Conservation (phyloP, 2,797 vertebrate species). For the Neosilurus hyrtlii region DNA sequence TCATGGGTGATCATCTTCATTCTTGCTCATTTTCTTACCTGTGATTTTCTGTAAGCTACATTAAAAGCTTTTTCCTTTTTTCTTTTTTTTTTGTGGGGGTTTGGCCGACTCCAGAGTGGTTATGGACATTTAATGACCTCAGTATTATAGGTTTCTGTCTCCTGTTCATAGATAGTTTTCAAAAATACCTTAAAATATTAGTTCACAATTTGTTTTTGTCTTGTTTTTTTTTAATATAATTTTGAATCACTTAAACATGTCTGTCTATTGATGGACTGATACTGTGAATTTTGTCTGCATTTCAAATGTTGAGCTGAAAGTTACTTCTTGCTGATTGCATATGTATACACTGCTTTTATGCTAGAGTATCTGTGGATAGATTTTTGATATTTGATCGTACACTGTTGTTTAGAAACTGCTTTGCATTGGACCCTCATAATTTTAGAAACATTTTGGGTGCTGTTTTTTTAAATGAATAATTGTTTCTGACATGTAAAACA, state of each 20-base stretch:
- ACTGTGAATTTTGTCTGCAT: constrained; percentile 45
- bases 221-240: not conserved
- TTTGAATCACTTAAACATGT: not conserved
- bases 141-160: not conserved
- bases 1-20: too few relatives aligned
- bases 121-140: not conserved
- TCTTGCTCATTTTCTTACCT: too few relatives aligned
- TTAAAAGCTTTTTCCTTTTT: too few relatives aligned
- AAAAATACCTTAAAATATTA: not conserved
- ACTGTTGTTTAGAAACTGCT: not conserved
- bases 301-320: not conserved
- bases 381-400: not conserved
- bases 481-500: constrained; percentile 12
- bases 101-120: not conserved
- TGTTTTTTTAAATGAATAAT: not conserved
- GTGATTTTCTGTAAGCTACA: too few relatives aligned
- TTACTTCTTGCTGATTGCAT: not conserved
- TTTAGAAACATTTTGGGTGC: not conserved
- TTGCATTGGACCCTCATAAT: not conserved
- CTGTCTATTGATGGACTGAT: constrained; percentile 31
- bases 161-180: not conserved
- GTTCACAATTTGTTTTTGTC: not conserved
- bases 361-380: not conserved
- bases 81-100: too few relatives aligned
- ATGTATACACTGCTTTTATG: not conserved